Conservation (phyloP, 2,113 vertebrate genomes). For the Tetraodon nigroviridis region DNA sequence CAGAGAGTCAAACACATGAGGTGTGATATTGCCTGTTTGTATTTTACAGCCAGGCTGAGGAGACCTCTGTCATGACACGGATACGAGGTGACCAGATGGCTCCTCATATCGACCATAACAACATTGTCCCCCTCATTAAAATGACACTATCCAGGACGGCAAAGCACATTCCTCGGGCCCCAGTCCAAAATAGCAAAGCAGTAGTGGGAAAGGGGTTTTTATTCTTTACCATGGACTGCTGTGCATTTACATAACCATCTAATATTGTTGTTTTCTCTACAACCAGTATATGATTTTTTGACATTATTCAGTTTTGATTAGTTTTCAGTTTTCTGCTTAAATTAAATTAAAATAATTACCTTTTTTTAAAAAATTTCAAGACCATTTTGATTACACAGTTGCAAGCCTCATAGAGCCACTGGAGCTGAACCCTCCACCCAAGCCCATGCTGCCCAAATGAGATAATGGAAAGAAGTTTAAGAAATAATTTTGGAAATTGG, state of each 20-base stretch:
- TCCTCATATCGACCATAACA: slow-evolving; percentile 41
- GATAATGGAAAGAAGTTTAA: slow-evolving; percentile 3
- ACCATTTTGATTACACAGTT: neutral
- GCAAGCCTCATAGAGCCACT: neutral
- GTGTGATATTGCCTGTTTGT: slow-evolving; percentile 51
- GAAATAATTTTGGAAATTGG: slow-evolving; percentile 15
- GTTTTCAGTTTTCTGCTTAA: too few relatives aligned
- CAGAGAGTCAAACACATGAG: slow-evolving; percentile 46
- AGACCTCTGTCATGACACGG: slow-evolving; percentile 54
- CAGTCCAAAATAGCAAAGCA: slow-evolving; percentile 33
- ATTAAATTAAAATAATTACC: too few relatives aligned
- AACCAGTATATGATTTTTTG: neutral
- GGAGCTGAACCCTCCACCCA: too few relatives aligned
- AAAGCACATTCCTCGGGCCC: slow-evolving; percentile 42
- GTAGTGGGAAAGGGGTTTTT: slow-evolving; percentile 9
- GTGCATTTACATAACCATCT: slow-evolving; percentile 8
- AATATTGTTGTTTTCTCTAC: neutral
- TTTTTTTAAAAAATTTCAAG: too few relatives aligned
- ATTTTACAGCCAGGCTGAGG: slow-evolving; percentile 53
- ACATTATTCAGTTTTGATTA: too few relatives aligned
- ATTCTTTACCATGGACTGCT: slow-evolving; percentile 5
- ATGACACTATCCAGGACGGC: slow-evolving; percentile 50
- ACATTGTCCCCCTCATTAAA: slow-evolving; percentile 57
- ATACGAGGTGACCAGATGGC: slow-evolving; percentile 59
- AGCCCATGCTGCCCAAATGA: neutral